These are phyloP conservation scores for Leptinotarsa texana DNA, from an alignment of 1,140 invertebrate genomes.

Conservation along the genomic window DNA sequence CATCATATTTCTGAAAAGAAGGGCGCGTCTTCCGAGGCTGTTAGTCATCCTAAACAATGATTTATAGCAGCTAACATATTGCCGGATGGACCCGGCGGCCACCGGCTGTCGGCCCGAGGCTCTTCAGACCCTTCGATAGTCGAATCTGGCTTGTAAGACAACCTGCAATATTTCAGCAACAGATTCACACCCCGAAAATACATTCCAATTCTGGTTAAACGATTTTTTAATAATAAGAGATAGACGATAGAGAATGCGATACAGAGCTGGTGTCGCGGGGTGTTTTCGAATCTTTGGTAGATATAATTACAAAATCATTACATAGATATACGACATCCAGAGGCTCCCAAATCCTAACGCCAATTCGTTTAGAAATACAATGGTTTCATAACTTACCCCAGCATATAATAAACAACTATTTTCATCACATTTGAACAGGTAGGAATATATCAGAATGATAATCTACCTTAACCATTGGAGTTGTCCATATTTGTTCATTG, in stretches of 20 bases:
- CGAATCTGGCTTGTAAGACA: slow-evolving; percentile 15
- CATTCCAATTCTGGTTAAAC: slow-evolving; percentile 18
- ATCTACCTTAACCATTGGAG: no score
- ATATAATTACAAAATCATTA: no score
- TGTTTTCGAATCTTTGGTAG: no score
- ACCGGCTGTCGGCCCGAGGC: slow-evolving; percentile 21
- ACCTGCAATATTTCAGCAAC: slow-evolving; percentile 26
- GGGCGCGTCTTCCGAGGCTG: slow-evolving; percentile 52
- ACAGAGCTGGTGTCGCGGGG: not conserved
- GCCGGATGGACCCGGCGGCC: slow-evolving; percentile 40
- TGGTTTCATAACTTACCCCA: no score
- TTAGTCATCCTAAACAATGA: slow-evolving; percentile 57
- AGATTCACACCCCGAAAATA: slow-evolving; percentile 24
- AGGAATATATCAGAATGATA: no score
- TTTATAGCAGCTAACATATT: slow-evolving; percentile 57
- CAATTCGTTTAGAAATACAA: no score
- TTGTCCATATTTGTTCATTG: no score
- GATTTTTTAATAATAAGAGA: slow-evolving; percentile 24
- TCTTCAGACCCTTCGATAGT: slow-evolving; percentile 9
- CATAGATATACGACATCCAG: no score
- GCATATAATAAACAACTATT: no score
- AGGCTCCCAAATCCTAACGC: no score
- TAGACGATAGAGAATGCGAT: not conserved
- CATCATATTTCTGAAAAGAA: slow-evolving; percentile 68
- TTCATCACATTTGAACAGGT: no score